Evolutionary conservation across 2,888 invertebrate species (phyloP).

Genomic region (Hecatera dysodea): DNA sequence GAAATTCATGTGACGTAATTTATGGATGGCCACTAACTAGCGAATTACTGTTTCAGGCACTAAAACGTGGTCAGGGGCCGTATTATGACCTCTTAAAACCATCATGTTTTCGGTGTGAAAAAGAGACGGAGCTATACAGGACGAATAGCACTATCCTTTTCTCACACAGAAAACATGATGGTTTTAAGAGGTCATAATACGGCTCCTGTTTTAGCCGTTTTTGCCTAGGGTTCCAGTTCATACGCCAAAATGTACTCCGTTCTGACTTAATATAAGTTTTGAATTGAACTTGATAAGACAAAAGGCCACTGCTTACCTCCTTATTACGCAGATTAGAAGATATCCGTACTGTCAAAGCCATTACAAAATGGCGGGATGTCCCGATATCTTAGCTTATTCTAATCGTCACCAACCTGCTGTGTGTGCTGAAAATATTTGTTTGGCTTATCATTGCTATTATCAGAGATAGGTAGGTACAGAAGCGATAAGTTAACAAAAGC

Average conservation of each 20-base stretch:
- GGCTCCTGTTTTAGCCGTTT: background rate
- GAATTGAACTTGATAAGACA: background rate
- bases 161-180: too few species aligned
- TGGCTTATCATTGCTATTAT: slow-evolving; percentile 15
- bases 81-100: too few species aligned
- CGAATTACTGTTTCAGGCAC: too few species aligned
- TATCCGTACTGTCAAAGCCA: background rate
- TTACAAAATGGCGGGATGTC: slow-evolving; percentile 15
- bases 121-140: too few species aligned
- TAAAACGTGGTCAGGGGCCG: too few species aligned
- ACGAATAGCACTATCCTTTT: too few species aligned
- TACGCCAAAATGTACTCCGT: background rate
- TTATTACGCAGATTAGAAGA: background rate
- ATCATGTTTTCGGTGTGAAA: too few species aligned
- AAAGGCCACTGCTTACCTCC: background rate
- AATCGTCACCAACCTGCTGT: slow-evolving; percentile 9
- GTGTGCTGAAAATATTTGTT: slow-evolving; percentile 5
- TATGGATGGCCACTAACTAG: too few species aligned
- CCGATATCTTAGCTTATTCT: slow-evolving; percentile 2
- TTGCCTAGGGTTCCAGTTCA: background rate
- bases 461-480: slow-evolving; percentile 1
- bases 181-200: too few species aligned
- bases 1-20: too few species aligned
- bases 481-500: background rate
- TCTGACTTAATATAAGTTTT: background rate